Conservation (phyloP, 2,797 vertebrate species). For the Lophotriccus pileatus region DNA sequence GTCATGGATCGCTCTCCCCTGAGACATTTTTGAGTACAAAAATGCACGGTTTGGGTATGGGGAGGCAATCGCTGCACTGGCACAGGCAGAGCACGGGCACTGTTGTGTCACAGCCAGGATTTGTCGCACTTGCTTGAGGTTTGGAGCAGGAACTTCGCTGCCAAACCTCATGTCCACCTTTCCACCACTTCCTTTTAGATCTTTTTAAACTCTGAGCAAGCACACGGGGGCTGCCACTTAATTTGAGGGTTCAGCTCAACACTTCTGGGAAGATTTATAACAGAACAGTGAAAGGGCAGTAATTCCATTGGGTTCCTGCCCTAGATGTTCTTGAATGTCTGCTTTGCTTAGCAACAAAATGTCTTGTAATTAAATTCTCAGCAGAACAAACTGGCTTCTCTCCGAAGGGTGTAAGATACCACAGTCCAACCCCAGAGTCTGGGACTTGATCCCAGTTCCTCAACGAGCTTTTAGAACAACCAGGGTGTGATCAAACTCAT, state of each 20-base stretch:
- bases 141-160: neutral
- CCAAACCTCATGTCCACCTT: neutral
- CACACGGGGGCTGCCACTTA: neutral
- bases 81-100: neutral
- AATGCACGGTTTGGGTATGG: neutral
- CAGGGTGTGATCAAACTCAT: neutral
- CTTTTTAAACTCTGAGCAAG: neutral
- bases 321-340: slow-evolving; percentile 23
- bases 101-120: neutral
- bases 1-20: neutral
- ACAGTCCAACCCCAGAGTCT: neutral
- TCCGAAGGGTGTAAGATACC: neutral
- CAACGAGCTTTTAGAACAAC: neutral
- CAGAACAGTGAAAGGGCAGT: neutral
- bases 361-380: neutral
- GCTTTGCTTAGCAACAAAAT: neutral
- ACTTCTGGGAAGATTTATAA: neutral
- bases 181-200: neutral
- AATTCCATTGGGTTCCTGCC: neutral
- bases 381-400: neutral
- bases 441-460: neutral
- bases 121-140: neutral
- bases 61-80: neutral
- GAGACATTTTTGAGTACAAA: slow-evolving; percentile 37
- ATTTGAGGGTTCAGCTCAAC: neutral